Conservation (phyloP, 2,113 vertebrate species). For the Rhynchopsitta pachyrhyncha region DNA sequence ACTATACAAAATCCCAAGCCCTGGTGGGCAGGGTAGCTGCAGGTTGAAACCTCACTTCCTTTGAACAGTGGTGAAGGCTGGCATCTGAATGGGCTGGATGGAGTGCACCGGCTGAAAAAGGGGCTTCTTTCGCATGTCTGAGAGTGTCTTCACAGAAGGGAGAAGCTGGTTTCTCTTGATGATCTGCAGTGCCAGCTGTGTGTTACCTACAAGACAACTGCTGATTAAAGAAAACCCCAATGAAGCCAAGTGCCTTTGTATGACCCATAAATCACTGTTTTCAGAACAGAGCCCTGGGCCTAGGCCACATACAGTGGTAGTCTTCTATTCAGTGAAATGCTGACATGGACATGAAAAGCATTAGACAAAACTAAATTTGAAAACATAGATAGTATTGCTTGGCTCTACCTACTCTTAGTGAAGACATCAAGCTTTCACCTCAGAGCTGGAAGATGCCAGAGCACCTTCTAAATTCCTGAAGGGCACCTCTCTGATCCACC, state of each 20-base stretch:
- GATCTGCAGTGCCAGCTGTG: conserved; percentile 97
- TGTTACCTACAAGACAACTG: conserved; percentile 84
- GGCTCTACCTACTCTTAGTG: neutral
- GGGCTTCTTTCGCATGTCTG: conserved; percentile 87
- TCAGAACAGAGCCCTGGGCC: neutral
- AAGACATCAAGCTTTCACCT: neutral
- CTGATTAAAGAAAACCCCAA: neutral
- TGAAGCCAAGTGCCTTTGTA: neutral
- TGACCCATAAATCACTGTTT: fast-evolving
- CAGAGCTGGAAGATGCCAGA: neutral
- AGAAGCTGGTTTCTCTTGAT: conserved; percentile 98
- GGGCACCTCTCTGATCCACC: neutral
- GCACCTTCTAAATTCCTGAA: neutral
- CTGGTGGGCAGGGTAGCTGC: neutral
- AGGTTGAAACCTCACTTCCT: conserved; percentile 83
- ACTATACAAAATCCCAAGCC: conserved; percentile 51
- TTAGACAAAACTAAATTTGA: neutral
- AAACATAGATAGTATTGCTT: neutral
- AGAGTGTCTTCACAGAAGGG: conserved; percentile 82
- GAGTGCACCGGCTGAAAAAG: conserved; percentile 80
- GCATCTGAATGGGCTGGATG: conserved; percentile 87
- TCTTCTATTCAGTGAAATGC: neutral
- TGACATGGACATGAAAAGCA: neutral
- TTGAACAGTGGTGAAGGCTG: conserved; percentile 89
- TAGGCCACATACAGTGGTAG: fast-evolving